A percentile compares a stretch with the other conserved stretches of the same genome.
Evolutionary conservation across 2,113 vertebrate species (phyloP).

Genomic region (Pantherophis guttatus): DNA sequence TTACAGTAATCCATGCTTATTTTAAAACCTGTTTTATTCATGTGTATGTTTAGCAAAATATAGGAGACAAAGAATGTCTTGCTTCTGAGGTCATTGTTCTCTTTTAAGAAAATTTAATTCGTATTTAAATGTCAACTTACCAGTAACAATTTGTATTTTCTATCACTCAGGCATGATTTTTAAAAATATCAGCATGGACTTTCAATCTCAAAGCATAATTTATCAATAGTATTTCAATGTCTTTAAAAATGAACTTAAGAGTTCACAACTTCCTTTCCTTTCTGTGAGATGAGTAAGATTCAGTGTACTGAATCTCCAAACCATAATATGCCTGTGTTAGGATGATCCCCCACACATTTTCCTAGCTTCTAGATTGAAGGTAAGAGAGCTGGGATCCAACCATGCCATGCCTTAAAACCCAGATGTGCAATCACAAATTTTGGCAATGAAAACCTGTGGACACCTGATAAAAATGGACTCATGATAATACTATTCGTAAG

Average conservation of each 20-base stretch:
- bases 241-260: not conserved
- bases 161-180: slow-evolving; percentile 31
- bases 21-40: not conserved
- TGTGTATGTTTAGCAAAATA: not conserved
- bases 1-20: not conserved
- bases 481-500: not conserved
- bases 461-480: not conserved
- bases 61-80: not conserved
- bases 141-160: slow-evolving; percentile 29
- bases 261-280: not conserved
- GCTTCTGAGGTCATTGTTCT: not conserved
- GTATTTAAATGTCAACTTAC: slow-evolving; percentile 14
- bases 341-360: not conserved
- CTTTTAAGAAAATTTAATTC: slow-evolving; percentile 13
- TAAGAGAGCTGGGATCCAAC: not conserved
- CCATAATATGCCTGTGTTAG: not conserved
- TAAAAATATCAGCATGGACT: slow-evolving; percentile 48
- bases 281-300: not conserved
- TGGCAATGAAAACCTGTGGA: not conserved
- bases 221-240: not conserved
- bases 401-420: not conserved
- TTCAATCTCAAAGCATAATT: slow-evolving; percentile 62
- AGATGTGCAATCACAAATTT: not conserved
- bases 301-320: not conserved
- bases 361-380: not conserved